Evolutionary conservation across 2,113 vertebrate genomes (phyloP).

Genomic region (Canis aureus): DNA sequence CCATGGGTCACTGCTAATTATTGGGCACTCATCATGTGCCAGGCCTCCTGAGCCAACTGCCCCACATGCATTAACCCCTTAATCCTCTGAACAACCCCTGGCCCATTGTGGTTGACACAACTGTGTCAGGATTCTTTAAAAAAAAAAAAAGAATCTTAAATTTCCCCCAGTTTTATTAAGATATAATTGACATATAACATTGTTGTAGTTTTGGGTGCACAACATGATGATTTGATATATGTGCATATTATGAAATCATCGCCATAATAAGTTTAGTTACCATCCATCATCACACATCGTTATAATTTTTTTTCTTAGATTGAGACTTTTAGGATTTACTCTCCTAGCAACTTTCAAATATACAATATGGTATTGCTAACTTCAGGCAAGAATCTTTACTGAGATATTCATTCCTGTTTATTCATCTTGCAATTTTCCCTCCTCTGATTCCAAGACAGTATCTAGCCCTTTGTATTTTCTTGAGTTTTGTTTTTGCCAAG

Average conservation of each 20-base stretch:
- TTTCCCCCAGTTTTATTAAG: background rate
- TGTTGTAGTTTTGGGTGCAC: background rate
- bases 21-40: background rate
- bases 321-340: background rate
- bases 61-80: accelerated
- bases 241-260: background rate
- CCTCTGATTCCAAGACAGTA: background rate
- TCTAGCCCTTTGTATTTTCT: background rate
- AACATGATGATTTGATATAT: background rate
- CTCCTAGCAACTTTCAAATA: background rate
- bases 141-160: background rate
- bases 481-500: background rate
- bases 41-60: background rate
- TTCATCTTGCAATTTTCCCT: background rate
- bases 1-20: accelerated
- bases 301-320: background rate
- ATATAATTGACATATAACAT: background rate
- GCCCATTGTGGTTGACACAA: accelerated
- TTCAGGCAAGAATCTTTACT: background rate
- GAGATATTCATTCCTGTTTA: background rate
- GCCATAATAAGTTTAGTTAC: too few relatives aligned
- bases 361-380: background rate
- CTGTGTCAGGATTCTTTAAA: background rate
- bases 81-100: too few relatives aligned
- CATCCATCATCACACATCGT: background rate